These are phyloP conservation scores for Deroptyus accipitrinus DNA, from an alignment of 2,113 vertebrate genomes.

Conservation along the genomic window DNA sequence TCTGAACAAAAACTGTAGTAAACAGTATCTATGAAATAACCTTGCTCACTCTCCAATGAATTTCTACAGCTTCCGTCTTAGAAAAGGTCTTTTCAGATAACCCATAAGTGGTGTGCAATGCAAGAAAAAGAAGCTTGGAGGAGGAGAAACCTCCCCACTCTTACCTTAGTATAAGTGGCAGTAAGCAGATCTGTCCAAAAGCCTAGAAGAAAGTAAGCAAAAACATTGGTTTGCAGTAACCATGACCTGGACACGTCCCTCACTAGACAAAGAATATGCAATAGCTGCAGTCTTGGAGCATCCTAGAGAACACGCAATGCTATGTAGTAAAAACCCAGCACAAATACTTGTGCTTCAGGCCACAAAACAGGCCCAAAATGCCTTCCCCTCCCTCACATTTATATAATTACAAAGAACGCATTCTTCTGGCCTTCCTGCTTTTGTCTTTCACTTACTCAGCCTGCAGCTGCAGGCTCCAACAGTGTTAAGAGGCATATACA, in stretches of 20 bases:
- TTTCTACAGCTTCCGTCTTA: background rate
- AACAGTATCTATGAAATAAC: background rate
- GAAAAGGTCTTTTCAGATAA: background rate
- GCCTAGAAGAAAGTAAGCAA: conserved; percentile 27
- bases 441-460: background rate
- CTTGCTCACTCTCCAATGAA: background rate
- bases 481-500: background rate
- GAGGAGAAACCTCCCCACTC: background rate
- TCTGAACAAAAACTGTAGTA: background rate
- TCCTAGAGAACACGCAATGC: background rate
- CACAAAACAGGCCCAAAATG: background rate
- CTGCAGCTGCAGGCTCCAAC: background rate
- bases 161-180: conserved; percentile 54
- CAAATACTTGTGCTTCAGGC: background rate
- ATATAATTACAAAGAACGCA: background rate
- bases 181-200: conserved; percentile 64
- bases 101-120: background rate
- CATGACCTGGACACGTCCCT: background rate
- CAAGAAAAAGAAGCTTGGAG: background rate
- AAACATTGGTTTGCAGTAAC: background rate
- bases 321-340: background rate
- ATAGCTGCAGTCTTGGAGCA: background rate
- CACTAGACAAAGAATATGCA: background rate
- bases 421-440: background rate
- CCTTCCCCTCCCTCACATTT: background rate